These are phyloP conservation scores for Onychostoma macrolepis DNA, from an alignment of 2,113 vertebrate genomes.

Conservation along the genomic window DNA sequence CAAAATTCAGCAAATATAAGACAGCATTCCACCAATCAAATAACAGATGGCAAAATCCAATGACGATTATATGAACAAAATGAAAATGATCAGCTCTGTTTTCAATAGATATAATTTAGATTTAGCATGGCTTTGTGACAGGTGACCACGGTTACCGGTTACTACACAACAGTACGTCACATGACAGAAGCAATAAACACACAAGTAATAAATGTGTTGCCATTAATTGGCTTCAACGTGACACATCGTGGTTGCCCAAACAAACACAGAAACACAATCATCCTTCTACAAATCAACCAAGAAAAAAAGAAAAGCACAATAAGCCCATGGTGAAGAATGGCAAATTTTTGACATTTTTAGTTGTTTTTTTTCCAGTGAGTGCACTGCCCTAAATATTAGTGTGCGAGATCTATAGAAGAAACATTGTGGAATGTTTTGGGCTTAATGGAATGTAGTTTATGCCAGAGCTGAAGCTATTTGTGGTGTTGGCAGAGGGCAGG, in stretches of 20 bases:
- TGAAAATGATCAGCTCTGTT: not conserved
- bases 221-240: not conserved
- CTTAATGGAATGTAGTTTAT: conserved; percentile 8
- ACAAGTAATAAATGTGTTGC: not conserved
- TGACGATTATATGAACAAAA: not conserved
- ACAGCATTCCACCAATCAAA: not conserved
- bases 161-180: not conserved
- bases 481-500: conserved; percentile 42
- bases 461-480: conserved; percentile 48
- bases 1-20: not conserved
- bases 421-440: conserved; percentile 14
- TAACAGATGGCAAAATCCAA: not conserved
- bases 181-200: not conserved
- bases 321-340: not conserved
- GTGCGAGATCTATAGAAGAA: not conserved
- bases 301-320: not conserved
- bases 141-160: conserved; percentile 10
- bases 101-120: not conserved
- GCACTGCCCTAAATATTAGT: not conserved
- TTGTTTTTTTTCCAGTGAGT: not conserved
- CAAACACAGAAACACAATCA: not conserved
- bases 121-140: not conserved
- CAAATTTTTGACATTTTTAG: not conserved
- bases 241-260: not conserved
- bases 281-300: not conserved